Evolutionary conservation across 2,888 invertebrate genomes (phyloP).

Genomic region (Adelognathus sp.): DNA sequence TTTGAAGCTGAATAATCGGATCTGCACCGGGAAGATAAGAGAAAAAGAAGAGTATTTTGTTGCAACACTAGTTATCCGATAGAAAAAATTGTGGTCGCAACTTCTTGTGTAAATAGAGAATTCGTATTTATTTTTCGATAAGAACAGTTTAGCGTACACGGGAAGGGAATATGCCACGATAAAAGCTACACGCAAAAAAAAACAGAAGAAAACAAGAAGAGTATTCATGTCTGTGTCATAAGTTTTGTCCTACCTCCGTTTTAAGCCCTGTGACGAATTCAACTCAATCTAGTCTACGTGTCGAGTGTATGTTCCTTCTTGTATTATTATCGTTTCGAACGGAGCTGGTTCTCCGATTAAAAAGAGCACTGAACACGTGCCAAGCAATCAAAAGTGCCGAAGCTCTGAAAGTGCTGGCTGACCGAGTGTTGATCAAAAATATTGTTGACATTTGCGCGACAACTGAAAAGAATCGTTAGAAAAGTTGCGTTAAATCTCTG

Average conservation of each 20-base stretch:
- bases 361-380: slow-evolving; percentile 29
- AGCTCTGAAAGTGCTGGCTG: slow-evolving; percentile 17
- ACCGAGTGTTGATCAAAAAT: neutral
- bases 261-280: slow-evolving; percentile 33
- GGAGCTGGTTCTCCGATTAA: slow-evolving; percentile 51
- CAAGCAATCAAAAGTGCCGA: slow-evolving; percentile 30
- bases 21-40: neutral
- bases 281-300: slow-evolving; percentile 24
- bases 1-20: slow-evolving; percentile 4
- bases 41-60: slow-evolving; percentile 26
- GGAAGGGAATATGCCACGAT: slow-evolving; percentile 5
- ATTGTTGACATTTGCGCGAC: neutral
- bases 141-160: neutral
- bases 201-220: neutral
- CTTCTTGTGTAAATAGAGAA: slow-evolving; percentile 25
- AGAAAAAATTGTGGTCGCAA: slow-evolving; percentile 14
- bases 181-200: neutral
- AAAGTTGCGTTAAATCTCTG: neutral
- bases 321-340: slow-evolving; percentile 33
- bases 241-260: slow-evolving; percentile 22
- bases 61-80: slow-evolving; percentile 22
- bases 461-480: neutral
- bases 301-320: slow-evolving; percentile 37
- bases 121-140: slow-evolving; percentile 46
- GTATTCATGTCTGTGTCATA: neutral